Evolutionary conservation across 2,113 vertebrate species (phyloP), one percentile per base, ranked within the genome.

Genomic region (Odocoileus virginianus): DNA sequence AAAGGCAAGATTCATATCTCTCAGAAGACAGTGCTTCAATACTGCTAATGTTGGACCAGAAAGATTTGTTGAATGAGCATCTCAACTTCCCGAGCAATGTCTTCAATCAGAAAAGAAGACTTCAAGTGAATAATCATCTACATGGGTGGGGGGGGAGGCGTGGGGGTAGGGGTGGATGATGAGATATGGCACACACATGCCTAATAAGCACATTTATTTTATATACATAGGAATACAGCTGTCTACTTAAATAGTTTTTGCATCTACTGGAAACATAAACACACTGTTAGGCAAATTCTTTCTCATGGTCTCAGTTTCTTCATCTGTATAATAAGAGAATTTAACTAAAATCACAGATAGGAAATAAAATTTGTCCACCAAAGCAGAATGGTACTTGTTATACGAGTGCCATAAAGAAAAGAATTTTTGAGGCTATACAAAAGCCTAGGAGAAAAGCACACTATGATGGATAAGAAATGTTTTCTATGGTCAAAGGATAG

Each of bases 241-340:
- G 3, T 16, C 28, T 88, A n/a, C 6, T 79, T 78, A 71, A 15
- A 47, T n/a, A 78, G 30, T 78, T 71, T 47, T 36, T 21, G 13
- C 30, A 94, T 54, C 14, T 40, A 47, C 36, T 81, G 47, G 82
- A 97, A 94, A 45, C 6, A 87, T 57, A 94, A 91, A 7, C 14
- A 55, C n/a, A 8, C 27, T 79, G 12, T 83, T 87, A 74, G 36
- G 91, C 25, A 95, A 84, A 47, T 91, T 82, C 40, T 36, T 86
- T 91, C 88, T 71, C 33, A 58, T 13, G 13, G 23, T 83, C 60
- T 96, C 60, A 67, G 71, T 96, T 95, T 97, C 61, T 83, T n/a
- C 50, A 61, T 57, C 25, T 89, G 6, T 43, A 47, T 52, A 81
- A 87, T 91, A 71, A 95, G 25, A 97, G 15, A 8, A 60, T 40